Evolutionary conservation across 2,113 vertebrate genomes (phyloP).

Genomic region (Petromus typicus): DNA sequence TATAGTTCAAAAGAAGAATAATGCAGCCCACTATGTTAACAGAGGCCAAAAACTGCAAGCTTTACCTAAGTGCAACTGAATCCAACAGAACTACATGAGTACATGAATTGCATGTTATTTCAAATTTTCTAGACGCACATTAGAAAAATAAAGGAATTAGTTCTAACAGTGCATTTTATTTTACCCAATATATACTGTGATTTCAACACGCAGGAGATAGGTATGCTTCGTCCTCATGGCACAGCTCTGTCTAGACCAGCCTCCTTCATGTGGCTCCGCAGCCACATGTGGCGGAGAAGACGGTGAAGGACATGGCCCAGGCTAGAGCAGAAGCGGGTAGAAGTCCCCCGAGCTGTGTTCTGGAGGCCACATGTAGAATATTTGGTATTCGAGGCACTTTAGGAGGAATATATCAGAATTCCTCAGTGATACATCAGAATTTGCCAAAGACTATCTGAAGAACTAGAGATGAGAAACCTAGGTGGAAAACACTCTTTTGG

Average conservation of each 20-base stretch:
- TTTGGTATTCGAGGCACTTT: not conserved
- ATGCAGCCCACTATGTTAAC: not conserved
- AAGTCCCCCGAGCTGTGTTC: not conserved
- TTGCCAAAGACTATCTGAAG: not conserved
- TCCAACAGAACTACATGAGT: not conserved
- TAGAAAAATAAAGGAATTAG: not conserved
- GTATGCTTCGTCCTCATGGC: not conserved
- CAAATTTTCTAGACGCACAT: not conserved
- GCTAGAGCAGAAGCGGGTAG: not conserved
- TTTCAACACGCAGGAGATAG: not conserved
- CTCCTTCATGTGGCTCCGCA: not conserved
- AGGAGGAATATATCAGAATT: no score
- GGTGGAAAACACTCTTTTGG: not conserved
- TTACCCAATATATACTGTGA: not conserved
- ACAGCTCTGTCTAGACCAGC: not conserved
- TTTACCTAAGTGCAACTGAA: not conserved
- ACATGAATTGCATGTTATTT: not conserved
- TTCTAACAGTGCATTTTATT: conserved; percentile 10
- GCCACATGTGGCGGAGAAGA: not conserved
- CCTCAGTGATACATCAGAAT: not conserved
- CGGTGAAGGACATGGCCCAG: accelerated
- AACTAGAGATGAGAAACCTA: not conserved
- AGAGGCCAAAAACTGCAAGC: not conserved
- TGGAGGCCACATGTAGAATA: not conserved
- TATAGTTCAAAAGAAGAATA: not conserved